Evolutionary conservation across 2,113 vertebrate species (phyloP), one percentile per base, ranked within the genome.

Genomic region (Xiphophorus maculatus): DNA sequence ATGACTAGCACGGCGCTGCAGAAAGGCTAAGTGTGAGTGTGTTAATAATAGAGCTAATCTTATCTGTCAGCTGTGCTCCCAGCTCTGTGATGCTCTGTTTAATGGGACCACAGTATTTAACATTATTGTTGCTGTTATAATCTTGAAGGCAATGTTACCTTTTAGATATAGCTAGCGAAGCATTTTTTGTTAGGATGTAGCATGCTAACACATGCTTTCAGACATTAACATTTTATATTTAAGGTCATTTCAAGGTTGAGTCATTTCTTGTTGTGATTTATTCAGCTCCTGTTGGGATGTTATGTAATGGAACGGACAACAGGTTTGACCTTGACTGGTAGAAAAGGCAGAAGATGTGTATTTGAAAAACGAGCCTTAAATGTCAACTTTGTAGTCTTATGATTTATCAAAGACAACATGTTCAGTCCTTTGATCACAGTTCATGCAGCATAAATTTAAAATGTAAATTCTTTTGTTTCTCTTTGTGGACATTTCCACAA

Each of bases 31-130:
- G 33, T 54, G 40, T 64, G 10, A 11, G 35, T 37, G 62, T 27
- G 28, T 33, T 65, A 64, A 51, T 73, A 44, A 27, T 12, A 32
- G 42, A 51, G 62, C 42, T 73, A 54, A 74, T 74, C 10, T 35
- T 32, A 51, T 51, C 42, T 32, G 14, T 54, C 33, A 40, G n/a
- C 30, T 48, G 17, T 58, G 25, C 72, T 58, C 12, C 9, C n/a
- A 74, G 64, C 48, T 28, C 32, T 58, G 19, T 9, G 48, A 37
- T 40, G 44, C 27, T 66, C 40, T 65, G 15, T 13, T 73, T 15
- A 58, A 33, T 75, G 19, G 11, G 54, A 32, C 10, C 10, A 12
- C n/a, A 25, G 3, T 67, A 25, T 58, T 58, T 58, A 58, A 58
- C n/a, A 37, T 58, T 15, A 74, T 6, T 30, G 63, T 32, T 42